Conservation (phyloP, 2,888 invertebrate genomes). For the Ametastegia equiseti region DNA sequence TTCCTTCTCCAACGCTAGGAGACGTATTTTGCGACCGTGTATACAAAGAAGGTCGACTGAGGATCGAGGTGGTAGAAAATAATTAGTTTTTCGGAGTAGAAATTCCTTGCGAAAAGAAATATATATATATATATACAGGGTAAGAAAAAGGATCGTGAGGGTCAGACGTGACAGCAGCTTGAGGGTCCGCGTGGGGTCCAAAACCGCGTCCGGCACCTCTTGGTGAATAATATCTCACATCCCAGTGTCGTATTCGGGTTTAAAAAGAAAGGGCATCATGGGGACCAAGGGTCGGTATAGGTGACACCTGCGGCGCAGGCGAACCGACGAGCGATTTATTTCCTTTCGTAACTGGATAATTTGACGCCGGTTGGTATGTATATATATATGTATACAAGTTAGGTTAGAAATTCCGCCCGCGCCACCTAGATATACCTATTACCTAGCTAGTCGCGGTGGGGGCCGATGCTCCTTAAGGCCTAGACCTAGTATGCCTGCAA, state of each 20-base stretch:
- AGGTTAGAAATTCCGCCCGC: slow-evolving; percentile 23
- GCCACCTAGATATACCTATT: slow-evolving; percentile 35
- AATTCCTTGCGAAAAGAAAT: slow-evolving; percentile 7
- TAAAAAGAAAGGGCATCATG: neutral
- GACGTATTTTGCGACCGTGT: too few relatives aligned
- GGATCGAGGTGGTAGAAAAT: too few relatives aligned
- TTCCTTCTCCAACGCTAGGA: too few relatives aligned
- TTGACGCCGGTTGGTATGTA: slow-evolving; percentile 31
- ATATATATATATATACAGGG: too few relatives aligned
- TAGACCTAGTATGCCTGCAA: neutral
- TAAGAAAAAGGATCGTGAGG: neutral
- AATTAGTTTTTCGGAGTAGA: neutral
- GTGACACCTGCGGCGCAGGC: slow-evolving; percentile 45
- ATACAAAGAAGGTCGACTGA: too few relatives aligned
- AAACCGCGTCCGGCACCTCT: slow-evolving; percentile 33
- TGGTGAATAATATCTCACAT: slow-evolving; percentile 1
- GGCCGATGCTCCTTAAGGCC: too few relatives aligned
- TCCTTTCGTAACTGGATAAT: slow-evolving; percentile 46
- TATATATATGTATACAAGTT: too few relatives aligned
- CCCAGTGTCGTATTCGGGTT: neutral
- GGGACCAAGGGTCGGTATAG: neutral
- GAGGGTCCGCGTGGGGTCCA: slow-evolving; percentile 38
- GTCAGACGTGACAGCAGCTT: slow-evolving; percentile 7
- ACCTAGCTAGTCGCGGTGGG: slow-evolving; percentile 15
- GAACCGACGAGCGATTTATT: slow-evolving; percentile 45